Conservation (phyloP, 2,888 invertebrate species). For the Apodemia mormo region DNA sequence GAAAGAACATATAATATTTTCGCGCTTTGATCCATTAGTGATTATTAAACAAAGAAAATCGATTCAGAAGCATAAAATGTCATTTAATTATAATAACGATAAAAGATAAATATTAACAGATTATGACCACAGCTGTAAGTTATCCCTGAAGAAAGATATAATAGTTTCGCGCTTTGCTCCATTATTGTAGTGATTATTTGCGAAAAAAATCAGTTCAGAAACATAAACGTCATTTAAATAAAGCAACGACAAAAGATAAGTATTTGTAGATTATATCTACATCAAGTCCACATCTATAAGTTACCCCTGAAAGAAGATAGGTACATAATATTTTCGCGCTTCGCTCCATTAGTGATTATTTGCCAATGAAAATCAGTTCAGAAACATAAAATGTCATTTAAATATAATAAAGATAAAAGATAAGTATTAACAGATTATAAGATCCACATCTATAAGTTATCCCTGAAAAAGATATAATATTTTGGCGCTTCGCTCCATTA, state of each 20-base stretch:
- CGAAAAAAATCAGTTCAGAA: not conserved
- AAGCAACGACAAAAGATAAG: conserved; percentile 36
- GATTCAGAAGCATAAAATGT: not conserved
- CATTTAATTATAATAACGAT: conserved; percentile 32
- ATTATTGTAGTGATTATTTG: not conserved
- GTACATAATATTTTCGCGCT: not conserved
- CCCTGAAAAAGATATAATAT: not conserved
- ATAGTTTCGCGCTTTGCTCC: too few species aligned
- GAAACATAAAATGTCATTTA: too few species aligned
- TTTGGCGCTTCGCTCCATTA: not conserved
- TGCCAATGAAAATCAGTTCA: not conserved
- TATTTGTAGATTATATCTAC: conserved; percentile 6
- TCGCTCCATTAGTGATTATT: not conserved
- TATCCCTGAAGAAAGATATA: too few species aligned
- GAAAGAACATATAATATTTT: too few species aligned
- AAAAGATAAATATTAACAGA: conserved; percentile 28
- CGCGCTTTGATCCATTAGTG: too few species aligned
- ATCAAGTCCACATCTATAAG: not conserved
- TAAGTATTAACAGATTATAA: conserved; percentile 26
- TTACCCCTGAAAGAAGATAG: not conserved
- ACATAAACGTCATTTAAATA: not conserved
- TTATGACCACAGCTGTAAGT: too few species aligned
- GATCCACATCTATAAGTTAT: not conserved
- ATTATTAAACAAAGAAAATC: not conserved
- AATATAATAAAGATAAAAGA: conserved; percentile 25